A percentile compares a stretch with the other conserved stretches of the same genome.
Conservation (phyloP, 2,797 vertebrate species). For the Falco biarmicus region DNA sequence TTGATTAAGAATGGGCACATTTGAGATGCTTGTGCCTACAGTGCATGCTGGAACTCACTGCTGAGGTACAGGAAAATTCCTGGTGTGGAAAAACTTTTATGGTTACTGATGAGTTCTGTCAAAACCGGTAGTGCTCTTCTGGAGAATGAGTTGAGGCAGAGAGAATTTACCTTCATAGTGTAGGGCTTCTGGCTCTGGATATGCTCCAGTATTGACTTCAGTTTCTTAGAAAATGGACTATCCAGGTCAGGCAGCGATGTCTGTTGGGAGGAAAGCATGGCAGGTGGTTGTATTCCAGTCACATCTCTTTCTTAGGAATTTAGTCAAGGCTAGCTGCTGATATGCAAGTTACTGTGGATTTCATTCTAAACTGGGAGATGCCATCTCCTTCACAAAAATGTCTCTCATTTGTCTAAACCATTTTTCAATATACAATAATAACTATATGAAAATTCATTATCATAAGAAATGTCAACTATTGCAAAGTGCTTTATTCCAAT, state of each 20-base stretch:
- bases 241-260: slow-evolving; percentile 87
- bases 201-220: slow-evolving; percentile 81
- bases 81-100: fast-evolving
- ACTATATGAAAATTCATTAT: background rate
- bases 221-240: slow-evolving; percentile 85
- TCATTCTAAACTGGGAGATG: background rate
- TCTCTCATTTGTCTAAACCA: background rate
- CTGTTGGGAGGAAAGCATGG: slow-evolving; percentile 64
- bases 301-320: background rate
- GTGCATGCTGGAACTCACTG: background rate
- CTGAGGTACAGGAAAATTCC: fast-evolving
- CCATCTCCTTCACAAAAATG: background rate
- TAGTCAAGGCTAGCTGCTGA: background rate
- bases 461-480: background rate
- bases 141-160: background rate
- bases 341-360: background rate
- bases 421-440: background rate
- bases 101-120: background rate
- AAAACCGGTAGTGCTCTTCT: background rate
- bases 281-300: background rate
- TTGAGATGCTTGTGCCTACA: background rate
- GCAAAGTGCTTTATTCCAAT: background rate
- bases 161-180: slow-evolving; percentile 89
- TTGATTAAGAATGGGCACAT: background rate
- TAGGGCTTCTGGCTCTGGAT: slow-evolving; percentile 85